Percentiles rank a stretch among this genome's conserved stretches.
phyloP scores from a whole-genome alignment of 1,140 invertebrate species.

The Aphaenogaster rudis region DNA sequence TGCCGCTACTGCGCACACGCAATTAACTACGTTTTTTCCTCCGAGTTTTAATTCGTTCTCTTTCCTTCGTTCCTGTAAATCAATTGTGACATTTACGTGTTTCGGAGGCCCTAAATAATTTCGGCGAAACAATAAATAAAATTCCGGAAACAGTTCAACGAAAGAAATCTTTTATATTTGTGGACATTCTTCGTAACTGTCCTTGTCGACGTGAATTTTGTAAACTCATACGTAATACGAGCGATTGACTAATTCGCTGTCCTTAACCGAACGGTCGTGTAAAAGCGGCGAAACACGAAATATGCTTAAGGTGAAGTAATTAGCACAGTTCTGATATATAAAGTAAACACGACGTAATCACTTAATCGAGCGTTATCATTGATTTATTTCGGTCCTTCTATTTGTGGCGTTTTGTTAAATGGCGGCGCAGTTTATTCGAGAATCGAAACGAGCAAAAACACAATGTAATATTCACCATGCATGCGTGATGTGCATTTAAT shows the following conservation, averaged over 20 bases:
- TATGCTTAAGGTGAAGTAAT: constrained; percentile 4
- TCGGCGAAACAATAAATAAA: neutral
- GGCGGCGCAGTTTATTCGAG: neutral
- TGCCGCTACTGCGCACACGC: constrained; percentile 9
- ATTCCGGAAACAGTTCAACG: neutral
- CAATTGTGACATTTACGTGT: neutral
- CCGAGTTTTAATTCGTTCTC: neutral
- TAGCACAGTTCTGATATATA: neutral
- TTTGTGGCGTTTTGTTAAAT: constrained; percentile 9
- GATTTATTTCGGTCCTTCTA: constrained; percentile 20
- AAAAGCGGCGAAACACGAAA: neutral
- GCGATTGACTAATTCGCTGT: neutral
- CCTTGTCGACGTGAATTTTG: neutral
- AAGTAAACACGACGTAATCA: constrained; percentile 1
- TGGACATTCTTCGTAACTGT: neutral
- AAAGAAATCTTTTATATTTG: neutral
- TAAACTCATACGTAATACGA: neutral
- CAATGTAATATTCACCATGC: neutral
- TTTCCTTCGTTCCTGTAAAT: constrained; percentile 13
- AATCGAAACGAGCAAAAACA: constrained; percentile 3
- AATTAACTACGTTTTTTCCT: constrained; percentile 51
- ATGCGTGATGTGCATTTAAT: constrained; percentile 28
- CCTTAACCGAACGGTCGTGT: neutral
- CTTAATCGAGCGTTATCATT: constrained; percentile 19
- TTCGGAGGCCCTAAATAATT: neutral